Base-by-base conservation (phyloP, 2,113 vertebrate genomes). In the Psilopogon haemacephalus region DNA sequence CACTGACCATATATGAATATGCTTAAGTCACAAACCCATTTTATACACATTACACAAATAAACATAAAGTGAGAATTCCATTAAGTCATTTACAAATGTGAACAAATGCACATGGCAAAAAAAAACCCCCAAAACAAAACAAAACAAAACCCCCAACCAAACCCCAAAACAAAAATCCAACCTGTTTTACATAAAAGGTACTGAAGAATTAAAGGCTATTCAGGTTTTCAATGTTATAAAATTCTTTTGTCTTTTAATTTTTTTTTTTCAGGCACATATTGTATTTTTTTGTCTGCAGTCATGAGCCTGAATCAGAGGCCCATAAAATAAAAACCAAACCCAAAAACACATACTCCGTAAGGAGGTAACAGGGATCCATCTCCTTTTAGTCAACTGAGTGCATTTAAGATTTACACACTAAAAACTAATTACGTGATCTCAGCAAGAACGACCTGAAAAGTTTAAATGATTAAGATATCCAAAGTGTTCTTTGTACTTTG, bases 41-140 rank as follows among this genome's bases (percentile, higher is more conserved):
- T 97, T 97, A 97, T 97, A 98, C 98, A 98, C 97, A 96, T 96
- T 98, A 98, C 98, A 98, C 97, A 97, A 97, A 98, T 98, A 98
- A 98, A 98, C 97, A 97, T 97, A 98, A 98, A 97, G 97, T 96
- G 97, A 98, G 97, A 97, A 98, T 97, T 97, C 98, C 98, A 98
- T 98, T 97, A 98, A 97, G 97, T 98, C 97, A 97, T 97, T 98
- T 98, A 98, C 98, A 98, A 97, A 98, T 97, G 97, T 97, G 98
- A 98, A 98, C 98, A 97, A 98, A 98, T 98, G 98, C 97, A 98
- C 97, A 97, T 97, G 98, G 97, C 97, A 98, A 98, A 98, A 98
- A 94, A 68, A 63, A 63, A 5, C 13, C 9, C 89, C 93, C 93
- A 64, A 95, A 94, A 94, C 89, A 91, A 93, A 94, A 94, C 89